Evolutionary conservation across 2,113 vertebrate species (phyloP), one percentile per base, ranked within the genome.

Genomic region (Butorides virescens): DNA sequence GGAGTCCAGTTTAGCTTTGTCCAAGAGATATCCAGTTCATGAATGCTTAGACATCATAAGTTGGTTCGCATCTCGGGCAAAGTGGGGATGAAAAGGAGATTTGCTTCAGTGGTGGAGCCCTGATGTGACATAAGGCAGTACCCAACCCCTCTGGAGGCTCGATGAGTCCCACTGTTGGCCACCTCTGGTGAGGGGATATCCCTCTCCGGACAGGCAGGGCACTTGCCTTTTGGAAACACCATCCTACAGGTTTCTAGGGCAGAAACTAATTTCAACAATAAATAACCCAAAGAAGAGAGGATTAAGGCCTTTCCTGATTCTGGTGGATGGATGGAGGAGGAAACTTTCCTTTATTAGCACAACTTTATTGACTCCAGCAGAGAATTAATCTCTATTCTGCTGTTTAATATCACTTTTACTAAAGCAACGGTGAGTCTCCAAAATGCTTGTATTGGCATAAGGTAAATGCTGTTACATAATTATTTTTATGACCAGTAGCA

Each of bases 11-110:
- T 3, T 16, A 52, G 8, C n/a, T 66, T 80, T 89, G 21, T 58
- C 22, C 34, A 29, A 55, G n/a, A 50, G 50, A 27, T 4, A 21
- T 5, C 3, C 15, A 15, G 3, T 32, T 84, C 4, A 29, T 27
- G 14, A 56, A 39, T 2, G 1, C 29, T 55, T 44, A 20, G 44
- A 7, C 25, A 42, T 34, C 7, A 1, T 63, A 21, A 5, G 42
- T 78, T 29, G n/a, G 12, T 21, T 94, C 27, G 11, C 2, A 1
- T 65, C n/a, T 56, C 0, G 0, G 50, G 29, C 36, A 22, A n/a
- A 66, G 39, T 9, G 32, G 72, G 20, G 67, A 8, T 4, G 19
- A 21, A 55, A 67, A 23, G 49, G 44, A 47, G 27, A 8, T 61
- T 46, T 70, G 29, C 10, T 65, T 61, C 36, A 23, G 2, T 1